Percentiles rank a stretch among this genome's conserved stretches.
These are phyloP conservation scores for Amblyraja radiata DNA, from an alignment of 2,797 vertebrate species.

Conservation along the genomic window DNA sequence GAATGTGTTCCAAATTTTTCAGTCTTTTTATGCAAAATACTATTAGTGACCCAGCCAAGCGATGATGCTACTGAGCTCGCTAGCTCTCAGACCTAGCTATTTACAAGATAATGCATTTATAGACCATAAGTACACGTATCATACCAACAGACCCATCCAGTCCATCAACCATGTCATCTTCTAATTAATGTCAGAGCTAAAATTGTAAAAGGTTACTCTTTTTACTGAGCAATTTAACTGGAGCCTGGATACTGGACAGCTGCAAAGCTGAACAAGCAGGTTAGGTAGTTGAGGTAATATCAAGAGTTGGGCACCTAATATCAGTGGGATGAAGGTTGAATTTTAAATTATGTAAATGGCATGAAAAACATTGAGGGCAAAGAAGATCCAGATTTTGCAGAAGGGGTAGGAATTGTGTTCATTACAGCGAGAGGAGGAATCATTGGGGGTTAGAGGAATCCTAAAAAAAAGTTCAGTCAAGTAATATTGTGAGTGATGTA, in stretches of 20 bases:
- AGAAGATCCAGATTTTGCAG: background rate
- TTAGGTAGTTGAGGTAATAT: background rate
- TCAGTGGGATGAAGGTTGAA: background rate
- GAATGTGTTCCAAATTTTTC: background rate
- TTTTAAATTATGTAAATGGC: background rate
- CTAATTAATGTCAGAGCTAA: background rate
- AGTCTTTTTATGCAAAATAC: background rate
- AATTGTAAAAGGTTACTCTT: background rate
- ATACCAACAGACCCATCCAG: background rate
- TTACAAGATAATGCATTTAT: background rate
- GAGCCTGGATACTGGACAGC: background rate
- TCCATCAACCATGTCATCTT: background rate
- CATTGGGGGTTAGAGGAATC: background rate
- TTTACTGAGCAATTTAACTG: background rate
- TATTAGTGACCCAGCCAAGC: background rate
- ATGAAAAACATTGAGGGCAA: background rate
- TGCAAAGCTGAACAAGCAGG: background rate
- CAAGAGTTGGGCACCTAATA: background rate
- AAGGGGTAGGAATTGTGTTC: background rate
- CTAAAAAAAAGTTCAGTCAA: background rate
- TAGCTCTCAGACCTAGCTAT: background rate
- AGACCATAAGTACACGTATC: background rate
- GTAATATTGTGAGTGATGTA: background rate
- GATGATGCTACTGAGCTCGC: background rate
- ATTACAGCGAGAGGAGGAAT: background rate